Conservation (phyloP, 2,113 vertebrate genomes). For the Apeltes quadracus region DNA sequence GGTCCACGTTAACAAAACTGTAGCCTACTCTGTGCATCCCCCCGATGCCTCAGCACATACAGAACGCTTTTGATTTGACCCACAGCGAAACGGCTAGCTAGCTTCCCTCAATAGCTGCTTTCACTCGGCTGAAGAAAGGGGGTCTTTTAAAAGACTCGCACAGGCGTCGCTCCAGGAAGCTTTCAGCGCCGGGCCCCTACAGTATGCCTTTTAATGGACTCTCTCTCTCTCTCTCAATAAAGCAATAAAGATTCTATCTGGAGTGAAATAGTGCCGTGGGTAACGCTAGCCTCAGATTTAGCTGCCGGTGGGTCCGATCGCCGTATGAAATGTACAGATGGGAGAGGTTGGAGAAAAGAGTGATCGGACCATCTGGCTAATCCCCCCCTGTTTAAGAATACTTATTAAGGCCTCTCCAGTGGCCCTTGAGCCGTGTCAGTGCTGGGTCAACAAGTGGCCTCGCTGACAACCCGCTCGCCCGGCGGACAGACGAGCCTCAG, state of each 20-base stretch:
- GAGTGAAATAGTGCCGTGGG: constrained; percentile 64
- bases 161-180: constrained; percentile 72
- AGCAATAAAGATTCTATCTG: constrained; percentile 76
- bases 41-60: constrained; percentile 19
- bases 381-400: constrained; percentile 68
- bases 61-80: constrained; percentile 64
- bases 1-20: constrained; percentile 37
- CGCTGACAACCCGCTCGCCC: neutral
- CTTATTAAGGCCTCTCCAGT: constrained; percentile 56
- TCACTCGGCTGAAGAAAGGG: constrained; percentile 68
- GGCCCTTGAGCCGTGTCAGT: constrained; percentile 53
- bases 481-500: neutral
- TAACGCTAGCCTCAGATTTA: constrained; percentile 66
- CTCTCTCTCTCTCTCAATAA: constrained; percentile 60
- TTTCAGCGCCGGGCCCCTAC: constrained; percentile 64
- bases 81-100: no score
- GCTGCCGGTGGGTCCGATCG: constrained; percentile 21
- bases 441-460: constrained; percentile 60
- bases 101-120: constrained; percentile 74
- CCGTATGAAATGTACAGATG: constrained; percentile 60
- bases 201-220: constrained; percentile 72
- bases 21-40: constrained; percentile 31
- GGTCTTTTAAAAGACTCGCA: constrained; percentile 62
- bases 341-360: constrained; percentile 64
- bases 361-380: constrained; percentile 75